Evolutionary conservation across 2,888 invertebrate species (phyloP).

Genomic region (Amphimallon solstitiale): DNA sequence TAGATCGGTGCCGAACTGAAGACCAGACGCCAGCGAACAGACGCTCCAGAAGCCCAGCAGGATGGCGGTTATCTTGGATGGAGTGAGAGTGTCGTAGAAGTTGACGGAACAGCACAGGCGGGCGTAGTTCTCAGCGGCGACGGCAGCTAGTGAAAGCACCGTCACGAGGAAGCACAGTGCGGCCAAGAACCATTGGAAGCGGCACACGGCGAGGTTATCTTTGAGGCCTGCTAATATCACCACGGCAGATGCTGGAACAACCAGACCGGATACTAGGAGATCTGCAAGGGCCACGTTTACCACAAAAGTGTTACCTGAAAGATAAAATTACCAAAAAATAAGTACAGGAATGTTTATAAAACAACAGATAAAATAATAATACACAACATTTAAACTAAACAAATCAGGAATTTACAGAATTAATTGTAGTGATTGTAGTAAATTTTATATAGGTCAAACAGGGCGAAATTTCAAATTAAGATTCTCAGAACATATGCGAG

Average conservation of each 20-base stretch:
- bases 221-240: slow-evolving; percentile 74
- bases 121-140: slow-evolving; percentile 74
- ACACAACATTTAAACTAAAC: too few species aligned
- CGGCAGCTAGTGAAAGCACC: slow-evolving; percentile 70
- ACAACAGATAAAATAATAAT: too few species aligned
- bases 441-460: too few species aligned
- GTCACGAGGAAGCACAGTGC: slow-evolving; percentile 74
- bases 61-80: slow-evolving; percentile 65
- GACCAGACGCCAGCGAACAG: slow-evolving; percentile 67
- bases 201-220: slow-evolving; percentile 70
- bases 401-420: too few species aligned
- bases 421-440: too few species aligned
- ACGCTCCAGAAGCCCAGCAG: slow-evolving; percentile 69
- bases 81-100: slow-evolving; percentile 65
- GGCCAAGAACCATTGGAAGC: slow-evolving; percentile 74
- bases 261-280: slow-evolving; percentile 73
- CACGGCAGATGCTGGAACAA: slow-evolving; percentile 76
- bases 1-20: slow-evolving; percentile 70
- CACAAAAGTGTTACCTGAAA: slow-evolving; percentile 74
- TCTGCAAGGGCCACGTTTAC: slow-evolving; percentile 79
- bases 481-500: too few species aligned
- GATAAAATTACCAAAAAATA: too few species aligned
- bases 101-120: slow-evolving; percentile 69
- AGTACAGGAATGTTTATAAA: too few species aligned
- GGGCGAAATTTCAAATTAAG: too few species aligned